These are phyloP conservation scores for Dorcus parallelipipedus DNA, from an alignment of 2,888 invertebrate species.

Conservation along the genomic window DNA sequence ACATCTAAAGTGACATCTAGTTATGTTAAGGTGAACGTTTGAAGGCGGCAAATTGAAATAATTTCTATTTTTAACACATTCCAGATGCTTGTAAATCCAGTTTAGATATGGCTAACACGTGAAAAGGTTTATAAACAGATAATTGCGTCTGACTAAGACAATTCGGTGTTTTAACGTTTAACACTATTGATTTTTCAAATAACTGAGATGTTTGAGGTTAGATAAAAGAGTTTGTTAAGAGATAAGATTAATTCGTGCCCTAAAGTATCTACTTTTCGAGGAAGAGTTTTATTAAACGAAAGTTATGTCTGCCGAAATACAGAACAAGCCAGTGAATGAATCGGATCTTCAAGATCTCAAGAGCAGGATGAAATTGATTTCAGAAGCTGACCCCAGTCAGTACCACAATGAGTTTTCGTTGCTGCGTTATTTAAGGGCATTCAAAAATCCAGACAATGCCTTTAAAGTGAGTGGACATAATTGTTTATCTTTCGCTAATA, in stretches of 20 bases:
- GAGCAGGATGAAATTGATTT: conserved; percentile 68
- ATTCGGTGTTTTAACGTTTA: too few relatives aligned
- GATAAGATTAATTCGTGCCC: not conserved
- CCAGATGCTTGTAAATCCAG: too few relatives aligned
- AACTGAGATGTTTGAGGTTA: conserved; percentile 5
- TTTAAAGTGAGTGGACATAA: conserved; percentile 59
- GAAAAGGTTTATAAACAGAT: too few relatives aligned
- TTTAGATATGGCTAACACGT: too few relatives aligned
- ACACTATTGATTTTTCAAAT: too few relatives aligned
- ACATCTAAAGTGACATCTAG: too few relatives aligned
- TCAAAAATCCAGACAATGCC: conserved; percentile 68
- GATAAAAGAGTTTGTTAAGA: not conserved
- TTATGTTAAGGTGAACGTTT: too few relatives aligned
- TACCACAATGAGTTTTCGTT: conserved; percentile 74
- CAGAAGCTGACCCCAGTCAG: conserved; percentile 68
- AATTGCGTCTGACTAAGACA: too few relatives aligned
- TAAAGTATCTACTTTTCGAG: too few relatives aligned
- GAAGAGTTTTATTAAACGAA: not conserved
- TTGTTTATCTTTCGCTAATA: not conserved
- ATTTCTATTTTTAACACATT: too few relatives aligned
- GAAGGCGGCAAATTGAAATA: too few relatives aligned
- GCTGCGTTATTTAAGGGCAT: conserved; percentile 68
- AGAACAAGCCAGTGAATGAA: conserved; percentile 54
- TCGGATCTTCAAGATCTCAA: conserved; percentile 64
- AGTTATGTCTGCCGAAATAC: conserved; percentile 6